Evolutionary conservation across 2,113 vertebrate species (phyloP).

Genomic region (Athene cunicularia): DNA sequence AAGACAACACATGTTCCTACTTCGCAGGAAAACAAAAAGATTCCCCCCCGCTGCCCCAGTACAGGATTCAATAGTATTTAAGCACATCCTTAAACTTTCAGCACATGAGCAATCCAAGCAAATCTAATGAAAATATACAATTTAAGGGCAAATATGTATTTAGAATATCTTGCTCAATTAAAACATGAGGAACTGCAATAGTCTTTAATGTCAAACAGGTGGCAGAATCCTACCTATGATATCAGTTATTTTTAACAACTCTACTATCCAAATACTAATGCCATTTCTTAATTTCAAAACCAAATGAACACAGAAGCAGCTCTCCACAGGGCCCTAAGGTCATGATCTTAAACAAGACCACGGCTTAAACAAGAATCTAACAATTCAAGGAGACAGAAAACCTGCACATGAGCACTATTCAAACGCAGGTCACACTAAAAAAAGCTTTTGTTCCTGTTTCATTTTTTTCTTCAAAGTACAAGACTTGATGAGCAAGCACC

Average conservation of each 20-base stretch:
- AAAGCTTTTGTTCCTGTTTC: background rate
- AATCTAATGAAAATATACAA: background rate
- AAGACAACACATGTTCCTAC: slow-evolving; percentile 2
- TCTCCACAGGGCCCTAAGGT: background rate
- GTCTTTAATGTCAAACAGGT: background rate
- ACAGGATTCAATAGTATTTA: background rate
- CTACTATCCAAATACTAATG: background rate
- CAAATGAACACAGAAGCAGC: background rate
- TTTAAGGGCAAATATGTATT: background rate
- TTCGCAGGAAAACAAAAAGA: background rate
- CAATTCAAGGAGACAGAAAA: background rate
- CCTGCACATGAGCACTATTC: background rate
- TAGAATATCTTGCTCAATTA: background rate
- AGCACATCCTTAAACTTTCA: background rate
- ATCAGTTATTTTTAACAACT: background rate
- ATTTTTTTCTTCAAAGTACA: background rate
- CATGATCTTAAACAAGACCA: background rate
- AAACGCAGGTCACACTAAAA: background rate
- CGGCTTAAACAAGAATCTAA: background rate
- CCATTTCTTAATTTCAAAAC: background rate
- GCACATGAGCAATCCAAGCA: background rate
- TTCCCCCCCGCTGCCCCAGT: background rate
- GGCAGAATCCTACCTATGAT: background rate
- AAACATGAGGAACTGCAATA: background rate
- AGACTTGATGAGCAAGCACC: background rate